Conservation (phyloP, 1,140 invertebrate genomes). For the Meteorus sp. region DNA sequence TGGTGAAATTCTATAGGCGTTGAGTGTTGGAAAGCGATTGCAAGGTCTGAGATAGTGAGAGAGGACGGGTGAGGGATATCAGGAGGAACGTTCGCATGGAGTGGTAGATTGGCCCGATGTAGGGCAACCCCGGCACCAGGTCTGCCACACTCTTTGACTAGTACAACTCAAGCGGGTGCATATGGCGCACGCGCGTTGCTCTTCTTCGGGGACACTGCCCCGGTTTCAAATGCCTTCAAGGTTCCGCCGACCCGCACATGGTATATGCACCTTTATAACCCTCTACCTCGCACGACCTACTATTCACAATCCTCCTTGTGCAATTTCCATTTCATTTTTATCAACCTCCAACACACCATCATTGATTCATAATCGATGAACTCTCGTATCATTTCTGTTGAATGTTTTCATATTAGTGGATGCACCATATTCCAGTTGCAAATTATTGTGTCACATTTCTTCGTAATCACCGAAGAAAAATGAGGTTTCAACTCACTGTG, state of each 20-base stretch:
- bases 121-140: slow-evolving; percentile 36
- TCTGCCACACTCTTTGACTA: slow-evolving; percentile 6
- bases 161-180: slow-evolving; percentile 21
- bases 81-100: too few species aligned
- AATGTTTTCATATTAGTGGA: too few species aligned
- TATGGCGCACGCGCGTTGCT: slow-evolving; percentile 34
- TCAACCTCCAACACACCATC: not conserved
- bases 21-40: not conserved
- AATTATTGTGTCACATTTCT: too few species aligned
- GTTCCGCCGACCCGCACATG: slow-evolving; percentile 35
- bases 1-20: too few species aligned
- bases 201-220: slow-evolving; percentile 46
- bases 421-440: too few species aligned
- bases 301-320: not conserved
- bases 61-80: too few species aligned
- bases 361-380: too few species aligned
- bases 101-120: slow-evolving; percentile 37
- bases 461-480: too few species aligned
- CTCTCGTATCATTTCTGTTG: too few species aligned
- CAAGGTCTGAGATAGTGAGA: too few species aligned
- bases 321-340: not conserved
- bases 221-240: slow-evolving; percentile 53
- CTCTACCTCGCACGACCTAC: not conserved
- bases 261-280: not conserved
- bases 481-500: too few species aligned